Evolutionary conservation across 2,797 vertebrate species (phyloP).

Genomic region (Hoplostethus atlanticus): DNA sequence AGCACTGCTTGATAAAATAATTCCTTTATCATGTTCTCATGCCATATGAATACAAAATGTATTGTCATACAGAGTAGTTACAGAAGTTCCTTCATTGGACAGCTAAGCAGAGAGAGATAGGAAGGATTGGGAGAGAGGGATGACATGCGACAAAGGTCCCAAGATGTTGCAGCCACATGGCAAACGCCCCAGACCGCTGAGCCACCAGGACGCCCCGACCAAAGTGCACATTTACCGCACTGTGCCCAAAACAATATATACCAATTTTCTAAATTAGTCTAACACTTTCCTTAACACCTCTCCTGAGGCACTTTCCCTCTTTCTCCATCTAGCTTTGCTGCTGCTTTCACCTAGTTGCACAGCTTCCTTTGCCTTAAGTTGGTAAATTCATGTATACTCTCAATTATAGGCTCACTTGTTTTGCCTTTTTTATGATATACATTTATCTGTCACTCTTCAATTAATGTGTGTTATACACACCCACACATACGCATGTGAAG

Average conservation of each 20-base stretch:
- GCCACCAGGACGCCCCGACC: too few relatives aligned
- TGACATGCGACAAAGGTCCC: too few relatives aligned
- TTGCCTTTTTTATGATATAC: not conserved
- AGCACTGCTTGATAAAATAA: slow-evolving; percentile 57
- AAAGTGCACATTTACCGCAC: not conserved
- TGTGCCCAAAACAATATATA: not conserved
- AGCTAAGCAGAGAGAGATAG: too few relatives aligned
- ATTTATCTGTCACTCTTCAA: not conserved
- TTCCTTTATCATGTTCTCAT: slow-evolving; percentile 44
- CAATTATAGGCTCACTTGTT: not conserved
- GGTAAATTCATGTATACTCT: too few relatives aligned
- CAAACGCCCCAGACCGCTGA: too few relatives aligned
- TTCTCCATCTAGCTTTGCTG: slow-evolving; percentile 10
- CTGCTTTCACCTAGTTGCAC: too few relatives aligned
- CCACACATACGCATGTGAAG: not conserved
- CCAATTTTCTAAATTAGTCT: slow-evolving; percentile 6
- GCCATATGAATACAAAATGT: slow-evolving; percentile 43
- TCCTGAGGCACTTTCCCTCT: not conserved
- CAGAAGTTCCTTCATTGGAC: slow-evolving; percentile 8
- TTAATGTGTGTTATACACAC: not conserved
- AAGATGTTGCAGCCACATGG: too few relatives aligned
- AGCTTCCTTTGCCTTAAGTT: too few relatives aligned
- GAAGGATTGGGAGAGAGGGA: too few relatives aligned
- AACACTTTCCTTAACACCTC: slow-evolving; percentile 21
- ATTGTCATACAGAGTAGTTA: slow-evolving; percentile 17